Base-by-base conservation (phyloP, 2,888 invertebrate species). In the Keiferia lycopersicella region DNA sequence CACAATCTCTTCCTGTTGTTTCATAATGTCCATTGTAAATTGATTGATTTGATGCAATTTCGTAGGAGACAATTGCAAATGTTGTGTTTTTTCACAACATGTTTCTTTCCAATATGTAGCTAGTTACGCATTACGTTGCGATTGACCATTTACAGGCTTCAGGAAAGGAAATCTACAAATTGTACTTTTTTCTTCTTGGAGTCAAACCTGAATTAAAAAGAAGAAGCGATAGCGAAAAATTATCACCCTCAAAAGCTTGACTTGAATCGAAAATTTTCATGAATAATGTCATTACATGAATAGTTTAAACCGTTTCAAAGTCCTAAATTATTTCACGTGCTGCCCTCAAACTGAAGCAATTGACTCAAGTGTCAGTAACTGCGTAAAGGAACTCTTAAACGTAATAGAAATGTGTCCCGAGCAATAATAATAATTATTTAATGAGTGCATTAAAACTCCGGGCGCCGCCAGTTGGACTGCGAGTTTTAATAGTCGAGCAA, bases 401-500 rank as follows among this genome's bases (percentile, higher is more conserved):
- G n/a, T 56, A 56, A 56, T 56, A 56, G 56, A 56, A 56, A 56
- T 56, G 56, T 56, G 56, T 56, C 56, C 56, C 14, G 26, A 8
- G 34, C 56, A 56, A 16, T 56, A 56, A 56, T 56, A 56, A 56
- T 56, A n/a, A 56, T 56, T 26, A 56, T 56, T 56, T 56, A 56
- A 56, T 56, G 56, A 26, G 56, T 30, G 14, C 56, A 56, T 30
- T 56, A 56, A 56, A 56, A 20, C n/a, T 56, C 30, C n/a, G 30
- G 12, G n/a, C 56, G 22, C 26, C 11, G 56, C 1, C 26, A 14
- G 30, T 30, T 26, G 30, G 30, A 30, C 10, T 12, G 11, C 56
- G 14, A 14, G 30, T 22, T 22, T 56, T 56, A 26, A 56, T 30
- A 26, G 26, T 56, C 30, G n/a, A 6, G 14, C 56, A 56, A 56